A percentile compares a stretch with the other conserved stretches of the same genome.
Evolutionary conservation across 2,888 invertebrate species (phyloP).

Genomic region (Chaetogeoica ovagalla): DNA sequence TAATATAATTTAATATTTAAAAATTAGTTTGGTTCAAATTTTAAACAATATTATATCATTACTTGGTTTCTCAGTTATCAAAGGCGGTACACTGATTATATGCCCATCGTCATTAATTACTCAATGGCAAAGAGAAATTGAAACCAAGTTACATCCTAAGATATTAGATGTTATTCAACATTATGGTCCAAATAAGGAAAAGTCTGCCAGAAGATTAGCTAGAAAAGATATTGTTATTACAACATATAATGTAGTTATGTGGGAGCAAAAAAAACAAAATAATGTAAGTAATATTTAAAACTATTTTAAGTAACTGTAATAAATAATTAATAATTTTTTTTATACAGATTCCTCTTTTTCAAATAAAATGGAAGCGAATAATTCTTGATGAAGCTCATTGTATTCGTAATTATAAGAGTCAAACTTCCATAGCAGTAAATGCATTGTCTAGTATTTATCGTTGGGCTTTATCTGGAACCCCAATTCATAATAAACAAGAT

Average conservation of each 20-base stretch:
- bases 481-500: slow-evolving; percentile 89
- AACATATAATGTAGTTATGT: slow-evolving; percentile 76
- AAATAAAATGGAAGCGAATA: slow-evolving; percentile 80
- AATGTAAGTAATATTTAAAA: slow-evolving; percentile 18
- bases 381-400: slow-evolving; percentile 93
- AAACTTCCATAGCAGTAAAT: slow-evolving; percentile 73
- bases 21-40: background rate
- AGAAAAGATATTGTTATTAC: slow-evolving; percentile 82
- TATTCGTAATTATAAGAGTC: slow-evolving; percentile 83
- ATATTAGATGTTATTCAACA: slow-evolving; percentile 70
- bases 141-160: slow-evolving; percentile 66
- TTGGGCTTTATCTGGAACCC: slow-evolving; percentile 92
- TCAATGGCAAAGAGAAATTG: slow-evolving; percentile 87
- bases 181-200: slow-evolving; percentile 77
- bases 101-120: slow-evolving; percentile 88
- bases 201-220: slow-evolving; percentile 67
- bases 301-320: background rate
- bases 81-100: slow-evolving; percentile 81
- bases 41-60: background rate
- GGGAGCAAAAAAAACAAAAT: slow-evolving; percentile 63
- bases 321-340: background rate
- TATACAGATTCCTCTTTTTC: slow-evolving; percentile 65
- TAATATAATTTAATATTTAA: background rate
- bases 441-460: slow-evolving; percentile 67
- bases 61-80: slow-evolving; percentile 3